Base-by-base conservation (phyloP, 1,140 invertebrate species). In the Drosophila navojoa region DNA sequence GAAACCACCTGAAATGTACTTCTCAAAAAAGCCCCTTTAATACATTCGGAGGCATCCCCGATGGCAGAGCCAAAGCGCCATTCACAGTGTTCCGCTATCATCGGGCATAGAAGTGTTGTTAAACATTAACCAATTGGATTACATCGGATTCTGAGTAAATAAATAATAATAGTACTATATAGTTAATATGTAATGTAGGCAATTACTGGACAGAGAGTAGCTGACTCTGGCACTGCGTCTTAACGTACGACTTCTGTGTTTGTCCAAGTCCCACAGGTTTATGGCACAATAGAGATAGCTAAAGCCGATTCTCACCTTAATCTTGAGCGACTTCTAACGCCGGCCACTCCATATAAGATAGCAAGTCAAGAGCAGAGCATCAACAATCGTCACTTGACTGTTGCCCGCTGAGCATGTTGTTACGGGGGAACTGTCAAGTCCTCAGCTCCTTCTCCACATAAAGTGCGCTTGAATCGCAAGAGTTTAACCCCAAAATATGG, bases 261-360 rank as follows among this genome's bases (percentile, higher is more conserved):
- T 76, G 57, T 32, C 22, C 47, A 52, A 42, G 52, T 16, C 63
- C 67, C 45, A 68, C 67, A 35, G 40, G 47, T 45, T 76, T 73
- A 77, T 64, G 52, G 32, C 15, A 9, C 40, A 15, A 25, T n/a
- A 22, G 22, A 84, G 80, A 79, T 82, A 79, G 76, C 53, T 52
- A 15, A 50, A 45, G 22, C 63, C 66, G 53, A 75, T 76, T 71
- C 68, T 22, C 77, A 54, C 50, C 15, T 40, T 86, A 82, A 82
- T 86, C 81, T 63, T 2, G 38, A 29, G 53, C 55, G 32, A 25
- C 45, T 42, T 42, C 11, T n/a, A 15, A 50, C 67, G 68, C 22
- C 57, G 15, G 25, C 44, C 77, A 71, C 77, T 71, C 79, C 82
- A 87, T 89, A 82, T 77, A 87, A 89, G 79, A 62, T 45, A 45